Percentiles rank a stretch among this genome's conserved stretches.
phyloP scores from a whole-genome alignment of 2,888 invertebrate genomes.

The Drosophila pegasa region DNA sequence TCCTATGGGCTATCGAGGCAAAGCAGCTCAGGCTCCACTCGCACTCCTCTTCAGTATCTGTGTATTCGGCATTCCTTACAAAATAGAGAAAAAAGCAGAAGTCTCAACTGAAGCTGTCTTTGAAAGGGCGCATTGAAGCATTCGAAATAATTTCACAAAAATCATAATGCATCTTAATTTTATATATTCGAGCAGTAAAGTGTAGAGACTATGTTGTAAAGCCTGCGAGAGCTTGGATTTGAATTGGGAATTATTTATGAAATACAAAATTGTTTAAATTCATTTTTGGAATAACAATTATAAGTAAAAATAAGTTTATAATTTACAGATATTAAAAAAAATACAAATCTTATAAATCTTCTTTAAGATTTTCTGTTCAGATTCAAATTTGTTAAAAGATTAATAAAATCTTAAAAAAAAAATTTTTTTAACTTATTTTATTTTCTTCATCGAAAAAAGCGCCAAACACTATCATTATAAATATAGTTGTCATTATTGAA shows the following conservation, averaged over 20 bases:
- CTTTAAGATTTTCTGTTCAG: too few species aligned
- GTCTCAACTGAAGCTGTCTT: constrained; percentile 34
- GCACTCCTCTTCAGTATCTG: constrained; percentile 1
- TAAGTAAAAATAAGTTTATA: too few species aligned
- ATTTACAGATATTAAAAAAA: too few species aligned
- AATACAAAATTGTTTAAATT: neutral
- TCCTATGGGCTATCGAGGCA: constrained; percentile 55
- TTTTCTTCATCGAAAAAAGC: too few species aligned
- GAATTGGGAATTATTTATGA: neutral
- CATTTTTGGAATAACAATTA: neutral
- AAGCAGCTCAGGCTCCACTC: constrained; percentile 48
- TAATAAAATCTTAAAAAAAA: too few species aligned
- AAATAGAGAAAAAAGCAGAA: constrained; percentile 26
- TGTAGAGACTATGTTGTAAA: neutral
- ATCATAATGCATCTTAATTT: constrained; percentile 58
- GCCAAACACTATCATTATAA: too few species aligned
- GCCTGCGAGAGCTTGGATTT: neutral
- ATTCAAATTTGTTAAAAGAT: too few species aligned
- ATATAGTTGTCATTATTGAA: too few species aligned
- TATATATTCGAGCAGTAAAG: constrained; percentile 3
- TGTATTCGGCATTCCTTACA: constrained; percentile 29
- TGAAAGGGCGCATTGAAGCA: constrained; percentile 76
- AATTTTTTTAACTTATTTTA: too few species aligned
- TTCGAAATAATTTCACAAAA: constrained; percentile 70
- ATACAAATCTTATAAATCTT: too few species aligned